Evolutionary conservation across 2,797 vertebrate genomes (phyloP).

Genomic region (Myioborus melanocephalus): DNA sequence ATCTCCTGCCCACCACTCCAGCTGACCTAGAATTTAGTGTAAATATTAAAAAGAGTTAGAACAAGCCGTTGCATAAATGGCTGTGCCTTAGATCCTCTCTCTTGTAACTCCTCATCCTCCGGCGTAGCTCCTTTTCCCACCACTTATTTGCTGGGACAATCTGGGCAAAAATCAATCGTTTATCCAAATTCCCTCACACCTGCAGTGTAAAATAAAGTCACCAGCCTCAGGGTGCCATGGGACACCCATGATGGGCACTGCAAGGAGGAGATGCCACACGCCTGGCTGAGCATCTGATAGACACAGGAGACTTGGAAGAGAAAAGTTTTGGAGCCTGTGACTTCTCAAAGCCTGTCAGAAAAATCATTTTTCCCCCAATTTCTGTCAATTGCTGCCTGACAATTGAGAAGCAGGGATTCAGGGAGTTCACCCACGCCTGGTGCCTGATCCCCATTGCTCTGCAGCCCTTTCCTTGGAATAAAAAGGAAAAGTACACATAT

Average conservation of each 20-base stretch:
- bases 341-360: slow-evolving; percentile 54
- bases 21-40: background rate
- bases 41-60: background rate
- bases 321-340: slow-evolving; percentile 40
- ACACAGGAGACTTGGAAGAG: background rate
- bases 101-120: background rate
- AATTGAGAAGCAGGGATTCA: slow-evolving; percentile 56
- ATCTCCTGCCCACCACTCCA: background rate
- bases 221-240: background rate
- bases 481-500: slow-evolving; percentile 11
- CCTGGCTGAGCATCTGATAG: slow-evolving; percentile 1
- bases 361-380: slow-evolving; percentile 31
- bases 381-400: slow-evolving; percentile 53
- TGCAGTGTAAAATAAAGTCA: background rate
- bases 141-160: background rate
- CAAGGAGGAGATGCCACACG: background rate
- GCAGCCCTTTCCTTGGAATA: slow-evolving; percentile 12
- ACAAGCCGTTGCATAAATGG: background rate
- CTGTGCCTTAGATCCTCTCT: fast-evolving
- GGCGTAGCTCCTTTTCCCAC: fast-evolving
- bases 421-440: slow-evolving; percentile 29
- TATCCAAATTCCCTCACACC: background rate
- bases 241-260: background rate
- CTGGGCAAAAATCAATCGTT: background rate
- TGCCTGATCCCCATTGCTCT: slow-evolving; percentile 38